phyloP scores from a whole-genome alignment of 2,888 invertebrate species.

The Aleiodes testaceus region DNA sequence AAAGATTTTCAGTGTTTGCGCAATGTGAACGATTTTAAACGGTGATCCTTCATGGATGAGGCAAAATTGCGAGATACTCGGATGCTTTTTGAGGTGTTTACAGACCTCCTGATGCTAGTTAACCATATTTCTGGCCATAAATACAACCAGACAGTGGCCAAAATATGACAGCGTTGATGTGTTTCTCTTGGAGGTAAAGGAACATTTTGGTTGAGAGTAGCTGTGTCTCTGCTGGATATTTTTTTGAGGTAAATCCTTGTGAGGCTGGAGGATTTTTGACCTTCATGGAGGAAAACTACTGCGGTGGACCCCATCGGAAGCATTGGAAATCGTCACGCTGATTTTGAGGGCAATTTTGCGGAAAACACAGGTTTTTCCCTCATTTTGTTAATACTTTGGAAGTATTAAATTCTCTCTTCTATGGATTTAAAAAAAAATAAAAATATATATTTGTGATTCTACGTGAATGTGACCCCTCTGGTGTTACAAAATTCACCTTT shows the following conservation, averaged over 20 bases:
- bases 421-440: no score
- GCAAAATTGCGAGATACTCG: constrained; percentile 34
- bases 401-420: no score
- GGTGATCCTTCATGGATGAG: constrained; percentile 6
- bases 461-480: no score
- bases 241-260: neutral
- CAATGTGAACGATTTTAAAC: constrained; percentile 3
- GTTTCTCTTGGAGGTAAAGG: constrained; percentile 13
- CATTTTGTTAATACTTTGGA: neutral
- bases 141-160: constrained; percentile 68
- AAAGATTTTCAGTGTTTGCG: constrained; percentile 22
- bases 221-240: constrained; percentile 6
- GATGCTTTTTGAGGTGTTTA: constrained; percentile 56
- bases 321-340: constrained; percentile 14
- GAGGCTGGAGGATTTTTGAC: neutral
- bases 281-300: constrained; percentile 2
- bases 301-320: constrained; percentile 30
- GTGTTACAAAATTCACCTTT: no score
- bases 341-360: constrained; percentile 13
- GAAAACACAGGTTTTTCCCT: neutral
- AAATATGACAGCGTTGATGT: constrained; percentile 63
- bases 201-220: constrained; percentile 33
- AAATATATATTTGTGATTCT: no score
- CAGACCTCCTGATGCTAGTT: constrained; percentile 68
- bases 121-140: constrained; percentile 70